Conservation (phyloP, 2,113 vertebrate species). For the Cyprinodon tularosa region DNA sequence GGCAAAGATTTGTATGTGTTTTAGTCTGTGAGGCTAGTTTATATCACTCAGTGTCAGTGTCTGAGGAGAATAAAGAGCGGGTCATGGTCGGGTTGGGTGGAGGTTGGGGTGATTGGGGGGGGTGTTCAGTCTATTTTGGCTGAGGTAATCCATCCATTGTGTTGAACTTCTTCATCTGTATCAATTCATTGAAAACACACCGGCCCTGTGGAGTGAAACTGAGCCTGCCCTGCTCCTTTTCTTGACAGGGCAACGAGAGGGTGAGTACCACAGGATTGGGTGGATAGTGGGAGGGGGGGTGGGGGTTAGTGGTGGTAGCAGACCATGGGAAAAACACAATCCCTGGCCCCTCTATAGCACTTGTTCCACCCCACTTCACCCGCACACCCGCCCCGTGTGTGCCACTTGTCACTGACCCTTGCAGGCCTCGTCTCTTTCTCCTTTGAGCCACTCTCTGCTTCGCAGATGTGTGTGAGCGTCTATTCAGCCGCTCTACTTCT, state of each 20-base stretch:
- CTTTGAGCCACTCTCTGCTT: constrained; percentile 67
- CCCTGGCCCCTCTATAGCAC: constrained; percentile 72
- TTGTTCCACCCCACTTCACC: constrained; percentile 83
- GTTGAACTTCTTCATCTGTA: constrained; percentile 84
- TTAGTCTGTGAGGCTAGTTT: not conserved
- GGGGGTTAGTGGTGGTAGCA: constrained; percentile 60
- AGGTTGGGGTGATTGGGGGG: not conserved
- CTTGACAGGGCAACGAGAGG: constrained; percentile 61
- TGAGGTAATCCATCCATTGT: constrained; percentile 84
- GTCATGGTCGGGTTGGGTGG: constrained; percentile 17
- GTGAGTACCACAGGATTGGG: constrained; percentile 10
- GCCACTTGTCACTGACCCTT: constrained; percentile 85
- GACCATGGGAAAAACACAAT: constrained; percentile 85
- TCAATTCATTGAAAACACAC: constrained; percentile 83
- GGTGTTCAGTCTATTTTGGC: constrained; percentile 68
- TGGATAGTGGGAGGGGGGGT: not conserved
- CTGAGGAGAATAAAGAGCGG: constrained; percentile 41
- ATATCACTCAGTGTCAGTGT: constrained; percentile 47
- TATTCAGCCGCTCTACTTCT: not conserved
- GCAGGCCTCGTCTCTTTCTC: constrained; percentile 57
- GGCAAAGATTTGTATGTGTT: not conserved
- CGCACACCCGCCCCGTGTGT: constrained; percentile 61
- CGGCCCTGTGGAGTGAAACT: constrained; percentile 84
- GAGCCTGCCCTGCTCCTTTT: constrained; percentile 80
- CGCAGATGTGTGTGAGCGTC: constrained; percentile 59